Evolutionary conservation across 2,113 vertebrate genomes (phyloP).

Genomic region (Pseudorhombus dupliciocellatus): DNA sequence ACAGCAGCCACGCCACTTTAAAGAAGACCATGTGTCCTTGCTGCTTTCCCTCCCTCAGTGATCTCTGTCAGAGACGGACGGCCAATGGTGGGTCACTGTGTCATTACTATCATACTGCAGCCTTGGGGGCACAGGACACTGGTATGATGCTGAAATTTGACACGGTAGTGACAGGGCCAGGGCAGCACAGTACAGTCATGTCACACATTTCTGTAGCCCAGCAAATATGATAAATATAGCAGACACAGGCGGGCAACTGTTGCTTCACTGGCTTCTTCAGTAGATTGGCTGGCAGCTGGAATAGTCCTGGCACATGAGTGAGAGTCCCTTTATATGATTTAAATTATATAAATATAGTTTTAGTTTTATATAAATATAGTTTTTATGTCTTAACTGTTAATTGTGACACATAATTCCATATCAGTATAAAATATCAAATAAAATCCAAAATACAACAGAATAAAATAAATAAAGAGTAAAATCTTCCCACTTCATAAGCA

Average conservation of each 20-base stretch:
- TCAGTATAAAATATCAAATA: too few relatives aligned
- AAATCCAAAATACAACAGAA: too few relatives aligned
- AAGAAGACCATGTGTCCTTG: neutral
- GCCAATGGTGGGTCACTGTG: slow-evolving; percentile 9
- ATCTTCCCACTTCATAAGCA: neutral
- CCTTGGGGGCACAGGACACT: slow-evolving; percentile 29
- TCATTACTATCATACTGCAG: slow-evolving; percentile 31
- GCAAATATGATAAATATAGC: slow-evolving; percentile 74
- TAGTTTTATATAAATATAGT: too few relatives aligned
- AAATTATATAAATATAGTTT: too few relatives aligned
- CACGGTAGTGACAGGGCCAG: slow-evolving; percentile 37
- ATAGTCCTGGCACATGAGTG: slow-evolving; percentile 1
- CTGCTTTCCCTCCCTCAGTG: slow-evolving; percentile 14
- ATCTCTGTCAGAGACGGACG: slow-evolving; percentile 24
- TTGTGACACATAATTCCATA: too few relatives aligned
- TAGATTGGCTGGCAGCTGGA: slow-evolving; percentile 40
- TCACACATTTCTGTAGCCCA: slow-evolving; percentile 53
- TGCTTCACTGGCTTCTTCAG: slow-evolving; percentile 34
- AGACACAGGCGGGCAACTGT: slow-evolving; percentile 45
- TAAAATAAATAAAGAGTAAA: too few relatives aligned
- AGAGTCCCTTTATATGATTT: neutral
- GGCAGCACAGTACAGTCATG: slow-evolving; percentile 29
- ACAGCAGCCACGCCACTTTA: neutral
- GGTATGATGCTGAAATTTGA: slow-evolving; percentile 61
- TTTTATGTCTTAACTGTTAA: too few relatives aligned